Evolutionary conservation across 2,113 vertebrate genomes (phyloP).

Genomic region (Esox niger): DNA sequence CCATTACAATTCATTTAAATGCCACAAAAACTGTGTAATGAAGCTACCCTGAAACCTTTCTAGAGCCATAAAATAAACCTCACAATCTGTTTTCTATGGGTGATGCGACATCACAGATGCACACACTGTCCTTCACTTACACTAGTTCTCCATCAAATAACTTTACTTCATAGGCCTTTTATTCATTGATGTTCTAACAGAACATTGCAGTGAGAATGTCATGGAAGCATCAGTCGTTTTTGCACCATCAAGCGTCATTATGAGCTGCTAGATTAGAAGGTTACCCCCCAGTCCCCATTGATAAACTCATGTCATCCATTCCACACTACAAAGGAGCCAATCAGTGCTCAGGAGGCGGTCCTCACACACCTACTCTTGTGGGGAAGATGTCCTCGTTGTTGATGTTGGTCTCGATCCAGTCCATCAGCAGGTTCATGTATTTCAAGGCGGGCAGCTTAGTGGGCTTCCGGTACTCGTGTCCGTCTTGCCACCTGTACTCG

Average conservation of each 20-base stretch:
- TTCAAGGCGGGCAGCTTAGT: constrained; percentile 90
- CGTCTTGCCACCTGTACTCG: constrained; percentile 96
- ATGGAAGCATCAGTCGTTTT: not conserved
- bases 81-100: constrained; percentile 11
- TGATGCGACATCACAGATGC: constrained; percentile 3
- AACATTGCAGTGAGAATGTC: too few species aligned
- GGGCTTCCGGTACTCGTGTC: constrained; percentile 86
- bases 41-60: constrained; percentile 50
- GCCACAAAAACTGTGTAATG: constrained; percentile 55
- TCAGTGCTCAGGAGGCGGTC: constrained; percentile 11
- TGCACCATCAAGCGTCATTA: not conserved
- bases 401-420: constrained; percentile 96
- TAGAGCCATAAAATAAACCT: constrained; percentile 32
- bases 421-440: constrained; percentile 96
- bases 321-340: not conserved
- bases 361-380: constrained; percentile 89
- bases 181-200: not conserved
- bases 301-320: not conserved
- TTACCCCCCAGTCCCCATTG: not conserved
- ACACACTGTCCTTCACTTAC: constrained; percentile 16
- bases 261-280: not conserved
- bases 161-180: not conserved
- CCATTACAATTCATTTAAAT: constrained; percentile 47
- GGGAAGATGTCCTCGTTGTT: constrained; percentile 95
- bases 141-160: not conserved